Evolutionary conservation across 2,888 invertebrate species (phyloP).

Genomic region (Dynastes tityus): DNA sequence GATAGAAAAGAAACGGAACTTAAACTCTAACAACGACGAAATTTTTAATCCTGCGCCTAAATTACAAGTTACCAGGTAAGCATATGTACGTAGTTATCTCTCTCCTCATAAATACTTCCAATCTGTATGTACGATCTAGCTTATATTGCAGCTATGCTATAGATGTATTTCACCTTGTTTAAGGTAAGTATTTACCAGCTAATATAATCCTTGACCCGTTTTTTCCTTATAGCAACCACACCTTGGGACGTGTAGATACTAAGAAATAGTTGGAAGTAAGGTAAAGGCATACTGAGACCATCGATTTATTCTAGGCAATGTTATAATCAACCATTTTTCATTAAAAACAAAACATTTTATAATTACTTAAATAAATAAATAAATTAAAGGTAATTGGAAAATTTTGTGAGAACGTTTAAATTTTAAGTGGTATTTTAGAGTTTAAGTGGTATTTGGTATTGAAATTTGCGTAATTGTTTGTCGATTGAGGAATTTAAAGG

Average conservation of each 20-base stretch:
- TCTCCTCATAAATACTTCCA: background rate
- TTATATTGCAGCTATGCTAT: background rate
- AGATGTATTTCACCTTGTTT: constrained; percentile 13
- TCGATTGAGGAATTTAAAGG: too few relatives aligned
- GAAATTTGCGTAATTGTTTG: too few relatives aligned
- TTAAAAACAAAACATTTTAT: too few relatives aligned
- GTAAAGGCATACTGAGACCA: too few relatives aligned
- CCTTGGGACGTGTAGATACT: background rate
- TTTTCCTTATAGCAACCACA: constrained; percentile 17
- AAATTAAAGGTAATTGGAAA: too few relatives aligned
- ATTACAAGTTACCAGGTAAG: background rate
- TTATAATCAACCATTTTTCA: too few relatives aligned
- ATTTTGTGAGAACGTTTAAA: too few relatives aligned
- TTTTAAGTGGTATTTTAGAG: too few relatives aligned
- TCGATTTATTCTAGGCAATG: background rate
- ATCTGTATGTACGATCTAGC: background rate
- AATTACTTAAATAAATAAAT: too few relatives aligned
- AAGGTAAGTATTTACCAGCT: background rate
- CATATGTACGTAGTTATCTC: background rate
- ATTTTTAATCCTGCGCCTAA: background rate
- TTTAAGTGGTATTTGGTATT: too few relatives aligned
- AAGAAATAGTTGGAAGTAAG: too few relatives aligned
- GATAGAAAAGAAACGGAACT: background rate
- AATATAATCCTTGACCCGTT: constrained; percentile 33
- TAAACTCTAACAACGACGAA: background rate